A percentile compares a stretch with the other conserved stretches of the same genome.
These are phyloP conservation scores for Tachyglossus aculeatus DNA, from an alignment of 2,797 vertebrate species.

Conservation along the genomic window DNA sequence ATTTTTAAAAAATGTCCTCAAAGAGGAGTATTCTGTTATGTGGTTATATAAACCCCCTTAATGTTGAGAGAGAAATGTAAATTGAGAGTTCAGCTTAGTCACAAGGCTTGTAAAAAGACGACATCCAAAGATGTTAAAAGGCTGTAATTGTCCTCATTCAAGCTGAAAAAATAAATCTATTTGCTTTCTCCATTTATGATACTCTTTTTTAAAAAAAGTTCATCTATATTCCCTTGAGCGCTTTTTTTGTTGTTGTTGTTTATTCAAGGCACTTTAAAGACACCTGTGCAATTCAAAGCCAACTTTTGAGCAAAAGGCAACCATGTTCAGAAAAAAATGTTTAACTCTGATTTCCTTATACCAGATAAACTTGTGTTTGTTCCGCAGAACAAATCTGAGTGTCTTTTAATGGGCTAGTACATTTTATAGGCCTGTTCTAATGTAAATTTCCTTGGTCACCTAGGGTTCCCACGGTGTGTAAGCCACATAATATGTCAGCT, in stretches of 20 bases:
- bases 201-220: slow-evolving; percentile 60
- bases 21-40: slow-evolving; percentile 26
- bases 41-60: slow-evolving; percentile 45
- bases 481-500: slow-evolving; percentile 56
- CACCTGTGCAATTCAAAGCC: slow-evolving; percentile 76
- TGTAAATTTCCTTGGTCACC: slow-evolving; percentile 55
- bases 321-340: slow-evolving; percentile 36
- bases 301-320: slow-evolving; percentile 71
- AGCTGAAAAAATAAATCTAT: slow-evolving; percentile 65
- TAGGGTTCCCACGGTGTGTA: slow-evolving; percentile 48
- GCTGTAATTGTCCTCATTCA: slow-evolving; percentile 65
- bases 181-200: slow-evolving; percentile 56
- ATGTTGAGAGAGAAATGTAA: slow-evolving; percentile 58
- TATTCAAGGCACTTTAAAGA: slow-evolving; percentile 69
- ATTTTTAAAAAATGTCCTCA: slow-evolving; percentile 29
- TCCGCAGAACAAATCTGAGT: slow-evolving; percentile 44
- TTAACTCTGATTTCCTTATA: slow-evolving; percentile 52
- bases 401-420: slow-evolving; percentile 40
- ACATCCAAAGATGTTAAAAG: slow-evolving; percentile 65
- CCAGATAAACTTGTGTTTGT: slow-evolving; percentile 53
- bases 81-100: slow-evolving; percentile 64
- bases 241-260: slow-evolving; percentile 24
- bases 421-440: slow-evolving; percentile 55
- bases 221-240: slow-evolving; percentile 41
- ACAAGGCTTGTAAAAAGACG: slow-evolving; percentile 56